Evolutionary conservation across 2,888 invertebrate species (phyloP).

Genomic region (Nineta flava): DNA sequence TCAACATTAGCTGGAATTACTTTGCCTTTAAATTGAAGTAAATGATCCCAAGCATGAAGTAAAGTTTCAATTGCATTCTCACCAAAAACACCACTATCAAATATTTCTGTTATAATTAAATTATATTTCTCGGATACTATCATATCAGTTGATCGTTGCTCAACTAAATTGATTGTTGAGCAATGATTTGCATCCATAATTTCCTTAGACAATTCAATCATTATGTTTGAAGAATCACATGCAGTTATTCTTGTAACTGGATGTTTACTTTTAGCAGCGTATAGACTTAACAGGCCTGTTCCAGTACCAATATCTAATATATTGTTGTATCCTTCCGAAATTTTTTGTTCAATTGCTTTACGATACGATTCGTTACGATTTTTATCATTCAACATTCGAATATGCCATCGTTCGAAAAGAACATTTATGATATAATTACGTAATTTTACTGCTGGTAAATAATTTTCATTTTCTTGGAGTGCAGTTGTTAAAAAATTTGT

Average conservation of each 20-base stretch:
- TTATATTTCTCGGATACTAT: conserved; percentile 35
- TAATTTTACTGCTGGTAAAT: conserved; percentile 44
- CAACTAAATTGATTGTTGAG: conserved; percentile 31
- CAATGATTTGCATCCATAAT: conserved; percentile 33
- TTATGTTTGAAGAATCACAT: conserved; percentile 48
- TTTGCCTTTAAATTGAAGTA: conserved; percentile 32
- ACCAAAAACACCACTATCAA: conserved; percentile 67
- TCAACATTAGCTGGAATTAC: conserved; percentile 45
- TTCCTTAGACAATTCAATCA: conserved; percentile 43
- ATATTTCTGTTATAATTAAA: conserved; percentile 57
- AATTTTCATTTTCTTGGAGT: conserved; percentile 30
- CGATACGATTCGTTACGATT: conserved; percentile 48
- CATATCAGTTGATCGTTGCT: conserved; percentile 43
- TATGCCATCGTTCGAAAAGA: conserved; percentile 66
- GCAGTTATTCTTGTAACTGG: conserved; percentile 31
- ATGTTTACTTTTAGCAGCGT: conserved; percentile 29
- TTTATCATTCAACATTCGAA: conserved; percentile 64
- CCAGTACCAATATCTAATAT: conserved; percentile 67
- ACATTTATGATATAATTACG: conserved; percentile 50
- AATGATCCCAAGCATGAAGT: conserved; percentile 48
- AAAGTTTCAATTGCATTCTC: conserved; percentile 52
- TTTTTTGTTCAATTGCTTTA: conserved; percentile 39
- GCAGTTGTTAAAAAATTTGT: conserved; percentile 27
- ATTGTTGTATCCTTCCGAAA: conserved; percentile 31
- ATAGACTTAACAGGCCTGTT: conserved; percentile 56